Percentiles rank a stretch among this genome's conserved stretches.
phyloP scores from a whole-genome alignment of 2,797 vertebrate species.

The Synanceia verrucosa region DNA sequence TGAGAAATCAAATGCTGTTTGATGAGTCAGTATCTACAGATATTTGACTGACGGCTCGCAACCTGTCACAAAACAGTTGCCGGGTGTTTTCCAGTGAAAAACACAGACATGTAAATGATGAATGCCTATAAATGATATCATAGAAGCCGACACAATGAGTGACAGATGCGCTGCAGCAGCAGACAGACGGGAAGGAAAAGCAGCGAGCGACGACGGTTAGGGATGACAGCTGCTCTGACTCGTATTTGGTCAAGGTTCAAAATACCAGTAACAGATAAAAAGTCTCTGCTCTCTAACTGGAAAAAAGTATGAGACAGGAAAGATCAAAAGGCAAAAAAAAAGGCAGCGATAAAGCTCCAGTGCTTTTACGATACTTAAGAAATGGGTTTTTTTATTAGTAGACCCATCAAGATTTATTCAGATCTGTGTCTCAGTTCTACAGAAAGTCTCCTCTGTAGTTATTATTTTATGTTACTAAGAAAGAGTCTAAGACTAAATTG shows the following conservation, averaged over 20 bases:
- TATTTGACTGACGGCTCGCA: conserved; percentile 7
- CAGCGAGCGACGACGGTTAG: not conserved
- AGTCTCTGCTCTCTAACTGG: not conserved
- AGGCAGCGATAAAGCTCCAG: not conserved
- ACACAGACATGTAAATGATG: too few relatives aligned
- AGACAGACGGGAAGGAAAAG: not conserved
- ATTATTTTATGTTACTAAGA: not conserved
- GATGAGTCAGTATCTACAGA: not conserved
- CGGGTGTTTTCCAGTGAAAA: not conserved
- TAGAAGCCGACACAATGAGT: not conserved
- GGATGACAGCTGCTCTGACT: conserved; percentile 27
- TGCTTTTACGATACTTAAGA: not conserved
- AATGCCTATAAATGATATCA: not conserved
- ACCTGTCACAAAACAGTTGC: conserved; percentile 11
- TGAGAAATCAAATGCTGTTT: not conserved
- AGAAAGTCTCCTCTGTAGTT: not conserved
- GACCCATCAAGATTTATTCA: not conserved
- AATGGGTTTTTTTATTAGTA: not conserved
- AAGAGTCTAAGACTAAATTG: not conserved
- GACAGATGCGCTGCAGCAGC: conserved; percentile 1
- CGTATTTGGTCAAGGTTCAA: conserved; percentile 20
- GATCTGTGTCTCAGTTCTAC: not conserved
- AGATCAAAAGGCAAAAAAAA: conserved; percentile 11
- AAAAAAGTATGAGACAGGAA: not conserved
- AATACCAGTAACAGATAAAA: conserved; percentile 23